Conservation (phyloP, 2,113 vertebrate genomes). For the Blennius ocellaris region DNA sequence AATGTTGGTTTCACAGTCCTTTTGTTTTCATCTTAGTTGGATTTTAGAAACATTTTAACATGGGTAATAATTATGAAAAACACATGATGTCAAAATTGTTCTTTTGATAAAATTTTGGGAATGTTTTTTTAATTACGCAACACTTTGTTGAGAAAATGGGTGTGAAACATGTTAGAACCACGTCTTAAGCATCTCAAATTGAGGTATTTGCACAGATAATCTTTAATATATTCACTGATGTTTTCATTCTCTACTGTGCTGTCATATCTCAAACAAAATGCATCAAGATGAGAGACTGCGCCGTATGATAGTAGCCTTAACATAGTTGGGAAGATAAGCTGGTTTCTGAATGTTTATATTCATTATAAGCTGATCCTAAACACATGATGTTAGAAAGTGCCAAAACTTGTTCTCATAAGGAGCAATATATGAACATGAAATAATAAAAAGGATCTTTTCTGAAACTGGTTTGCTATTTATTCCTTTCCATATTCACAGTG, state of each 20-base stretch:
- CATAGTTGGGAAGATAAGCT: constrained; percentile 22
- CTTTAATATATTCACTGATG: constrained; percentile 54
- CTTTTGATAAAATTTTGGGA: constrained; percentile 35
- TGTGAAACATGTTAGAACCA: constrained; percentile 52
- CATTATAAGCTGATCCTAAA: constrained; percentile 31
- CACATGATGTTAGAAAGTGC: constrained; percentile 68
- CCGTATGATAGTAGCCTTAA: constrained; percentile 62
- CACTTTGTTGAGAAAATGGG: constrained; percentile 42
- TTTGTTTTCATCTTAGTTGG: constrained; percentile 13
- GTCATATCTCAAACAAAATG: constrained; percentile 48
- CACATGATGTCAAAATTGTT: constrained; percentile 31
- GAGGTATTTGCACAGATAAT: constrained; percentile 80
- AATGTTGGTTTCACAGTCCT: constrained; percentile 2
- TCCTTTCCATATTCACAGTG: neutral
- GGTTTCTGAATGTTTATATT: constrained; percentile 57
- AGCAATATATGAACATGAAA: constrained; percentile 35
- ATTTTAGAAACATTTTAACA: constrained; percentile 17
- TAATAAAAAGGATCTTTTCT: constrained; percentile 76
- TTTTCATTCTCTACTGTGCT: constrained; percentile 46
- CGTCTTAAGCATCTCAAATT: constrained; percentile 72
- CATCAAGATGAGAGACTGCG: constrained; percentile 29
- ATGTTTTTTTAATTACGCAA: constrained; percentile 43
- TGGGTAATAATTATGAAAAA: constrained; percentile 15
- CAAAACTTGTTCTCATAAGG: constrained; percentile 58
- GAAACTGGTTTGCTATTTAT: constrained; percentile 11